Evolutionary conservation across 2,888 invertebrate species (phyloP).

Genomic region (Drosophila multiciliata): DNA sequence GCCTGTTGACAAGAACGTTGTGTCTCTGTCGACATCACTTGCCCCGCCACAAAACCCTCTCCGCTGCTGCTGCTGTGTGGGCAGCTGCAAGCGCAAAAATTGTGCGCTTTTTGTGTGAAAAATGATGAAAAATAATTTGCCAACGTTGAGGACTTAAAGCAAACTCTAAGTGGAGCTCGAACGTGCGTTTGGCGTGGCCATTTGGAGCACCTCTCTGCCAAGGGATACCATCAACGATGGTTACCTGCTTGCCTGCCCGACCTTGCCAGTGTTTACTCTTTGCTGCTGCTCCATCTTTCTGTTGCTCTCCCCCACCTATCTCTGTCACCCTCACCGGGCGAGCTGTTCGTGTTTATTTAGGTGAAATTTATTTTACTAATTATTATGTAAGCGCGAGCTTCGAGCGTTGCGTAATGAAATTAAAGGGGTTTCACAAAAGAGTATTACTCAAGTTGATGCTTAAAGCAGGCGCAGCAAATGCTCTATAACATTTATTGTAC

Average conservation of each 20-base stretch:
- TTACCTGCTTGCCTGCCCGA: slow-evolving; percentile 25
- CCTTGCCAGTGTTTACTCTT: slow-evolving; percentile 47
- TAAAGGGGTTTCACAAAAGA: slow-evolving; percentile 53
- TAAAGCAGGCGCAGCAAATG: slow-evolving; percentile 1
- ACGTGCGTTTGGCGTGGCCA: slow-evolving; percentile 74
- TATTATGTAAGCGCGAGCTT: slow-evolving; percentile 72
- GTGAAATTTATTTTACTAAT: slow-evolving; percentile 78
- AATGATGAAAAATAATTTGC: slow-evolving; percentile 79
- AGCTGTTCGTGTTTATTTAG: slow-evolving; percentile 64
- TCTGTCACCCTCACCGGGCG: not conserved
- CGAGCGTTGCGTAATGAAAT: slow-evolving; percentile 66
- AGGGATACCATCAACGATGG: slow-evolving; percentile 10
- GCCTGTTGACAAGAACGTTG: slow-evolving; percentile 58
- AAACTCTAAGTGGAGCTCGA: slow-evolving; percentile 62
- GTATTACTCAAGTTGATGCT: slow-evolving; percentile 8
- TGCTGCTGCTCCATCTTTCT: slow-evolving; percentile 21
- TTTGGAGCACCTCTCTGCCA: slow-evolving; percentile 61
- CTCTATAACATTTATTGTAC: not conserved
- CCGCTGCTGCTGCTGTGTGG: slow-evolving; percentile 17
- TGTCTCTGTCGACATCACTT: slow-evolving; percentile 21
- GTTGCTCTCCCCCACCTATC: not conserved
- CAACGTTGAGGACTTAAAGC: slow-evolving; percentile 50
- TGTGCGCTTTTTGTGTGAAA: slow-evolving; percentile 73
- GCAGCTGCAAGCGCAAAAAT: slow-evolving; percentile 46
- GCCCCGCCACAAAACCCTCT: not conserved